Percentiles rank a stretch among this genome's conserved stretches.
phyloP scores from a whole-genome alignment of 2,113 vertebrate species.

The Corythoichthys intestinalis region DNA sequence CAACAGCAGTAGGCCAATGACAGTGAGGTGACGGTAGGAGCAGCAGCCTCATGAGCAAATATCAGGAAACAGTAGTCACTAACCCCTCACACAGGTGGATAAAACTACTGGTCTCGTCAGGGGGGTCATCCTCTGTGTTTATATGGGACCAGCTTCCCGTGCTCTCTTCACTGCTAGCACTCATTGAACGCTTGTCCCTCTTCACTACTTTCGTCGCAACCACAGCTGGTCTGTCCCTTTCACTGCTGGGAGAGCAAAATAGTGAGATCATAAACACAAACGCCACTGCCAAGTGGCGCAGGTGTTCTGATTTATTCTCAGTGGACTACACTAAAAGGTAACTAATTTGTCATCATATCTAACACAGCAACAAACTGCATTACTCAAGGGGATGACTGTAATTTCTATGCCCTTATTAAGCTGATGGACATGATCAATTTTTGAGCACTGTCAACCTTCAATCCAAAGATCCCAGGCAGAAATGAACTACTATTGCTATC shows the following conservation, averaged over 20 bases:
- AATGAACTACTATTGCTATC: constrained; percentile 50
- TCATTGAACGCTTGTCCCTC: constrained; percentile 76
- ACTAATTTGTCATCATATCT: constrained; percentile 21
- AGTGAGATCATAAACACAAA: constrained; percentile 41
- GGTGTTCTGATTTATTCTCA: not conserved
- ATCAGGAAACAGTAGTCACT: constrained; percentile 65
- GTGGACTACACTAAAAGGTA: constrained; percentile 6
- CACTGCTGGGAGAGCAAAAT: constrained; percentile 69
- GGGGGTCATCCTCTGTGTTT: constrained; percentile 86
- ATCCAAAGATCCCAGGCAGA: constrained; percentile 36
- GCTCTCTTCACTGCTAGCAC: constrained; percentile 91
- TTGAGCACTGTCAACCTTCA: constrained; percentile 43
- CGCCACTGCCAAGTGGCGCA: constrained; percentile 10
- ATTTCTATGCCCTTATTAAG: constrained; percentile 15
- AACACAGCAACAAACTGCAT: constrained; percentile 23
- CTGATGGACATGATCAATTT: constrained; percentile 54
- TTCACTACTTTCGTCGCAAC: constrained; percentile 65
- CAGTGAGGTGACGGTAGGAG: constrained; percentile 53
- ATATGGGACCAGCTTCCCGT: constrained; percentile 94
- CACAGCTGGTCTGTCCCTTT: constrained; percentile 64
- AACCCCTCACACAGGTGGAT: constrained; percentile 91
- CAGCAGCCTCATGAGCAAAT: constrained; percentile 43
- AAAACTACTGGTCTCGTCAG: constrained; percentile 92
- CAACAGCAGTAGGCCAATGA: constrained; percentile 59
- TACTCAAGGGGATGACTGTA: constrained; percentile 10